A percentile compares a stretch with the other conserved stretches of the same genome.
These are phyloP conservation scores for Phalacrocorax pelagicus DNA, from an alignment of 2,113 vertebrate species.

Conservation along the genomic window DNA sequence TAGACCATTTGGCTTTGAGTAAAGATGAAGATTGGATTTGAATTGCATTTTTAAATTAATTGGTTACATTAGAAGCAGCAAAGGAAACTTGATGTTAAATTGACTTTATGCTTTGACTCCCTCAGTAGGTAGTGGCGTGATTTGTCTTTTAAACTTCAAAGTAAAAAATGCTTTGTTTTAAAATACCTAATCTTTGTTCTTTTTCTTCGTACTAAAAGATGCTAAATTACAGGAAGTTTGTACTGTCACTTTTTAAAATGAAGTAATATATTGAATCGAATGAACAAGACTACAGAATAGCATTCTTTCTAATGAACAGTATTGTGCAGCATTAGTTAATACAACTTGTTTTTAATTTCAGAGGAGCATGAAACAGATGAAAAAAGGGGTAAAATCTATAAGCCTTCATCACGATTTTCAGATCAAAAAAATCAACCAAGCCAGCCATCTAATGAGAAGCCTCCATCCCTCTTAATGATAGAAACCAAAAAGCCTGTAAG, in stretches of 20 bases:
- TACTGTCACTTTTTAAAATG: background rate
- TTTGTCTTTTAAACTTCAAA: background rate
- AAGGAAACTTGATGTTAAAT: background rate
- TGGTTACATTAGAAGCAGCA: background rate
- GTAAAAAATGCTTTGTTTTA: background rate
- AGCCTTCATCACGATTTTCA: slow-evolving; percentile 90
- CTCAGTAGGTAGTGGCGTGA: background rate
- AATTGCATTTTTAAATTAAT: background rate
- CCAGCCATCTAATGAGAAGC: slow-evolving; percentile 85
- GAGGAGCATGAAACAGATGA: slow-evolving; percentile 91
- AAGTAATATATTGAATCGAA: background rate
- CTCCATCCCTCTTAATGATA: slow-evolving; percentile 86
- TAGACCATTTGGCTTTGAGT: background rate
- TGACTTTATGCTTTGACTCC: background rate
- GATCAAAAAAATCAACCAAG: slow-evolving; percentile 87
- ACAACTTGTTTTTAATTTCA: slow-evolving; percentile 67
- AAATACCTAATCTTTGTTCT: background rate
- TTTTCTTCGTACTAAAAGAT: background rate
- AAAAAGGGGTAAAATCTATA: slow-evolving; percentile 95
- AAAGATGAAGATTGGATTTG: background rate
- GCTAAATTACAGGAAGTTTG: background rate
- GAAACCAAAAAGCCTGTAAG: slow-evolving; percentile 94
- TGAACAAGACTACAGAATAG: background rate
- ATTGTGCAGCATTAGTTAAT: background rate
- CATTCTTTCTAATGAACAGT: background rate